Percentiles rank a stretch among this genome's conserved stretches.
Evolutionary conservation across 92 coral and sea anemone genomes (phyloP).

Genomic region (Epizoanthus illoricatus): DNA sequence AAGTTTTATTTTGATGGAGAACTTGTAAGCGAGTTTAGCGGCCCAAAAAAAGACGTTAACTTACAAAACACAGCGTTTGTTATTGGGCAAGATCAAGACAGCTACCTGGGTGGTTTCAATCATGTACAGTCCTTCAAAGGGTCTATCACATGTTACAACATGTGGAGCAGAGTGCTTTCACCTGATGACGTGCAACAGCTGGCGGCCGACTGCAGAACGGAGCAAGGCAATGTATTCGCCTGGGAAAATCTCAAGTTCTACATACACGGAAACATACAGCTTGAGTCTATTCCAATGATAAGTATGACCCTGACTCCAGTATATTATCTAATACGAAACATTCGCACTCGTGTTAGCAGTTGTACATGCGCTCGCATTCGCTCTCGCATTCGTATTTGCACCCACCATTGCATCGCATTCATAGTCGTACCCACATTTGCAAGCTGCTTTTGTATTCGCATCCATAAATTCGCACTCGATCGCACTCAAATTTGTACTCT

Average conservation of each 20-base stretch:
- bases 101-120: neutral
- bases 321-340: no score
- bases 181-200: neutral
- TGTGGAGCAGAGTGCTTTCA: conserved; percentile 23
- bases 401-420: no score
- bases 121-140: neutral
- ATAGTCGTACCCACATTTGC: no score
- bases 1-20: conserved; percentile 19
- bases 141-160: conserved; percentile 21
- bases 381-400: no score
- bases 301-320: neutral
- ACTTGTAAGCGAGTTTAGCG: neutral
- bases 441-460: no score
- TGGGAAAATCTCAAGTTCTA: conserved; percentile 9
- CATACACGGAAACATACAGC: conserved; percentile 1
- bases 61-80: neutral
- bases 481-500: no score
- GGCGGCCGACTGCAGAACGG: conserved; percentile 13
- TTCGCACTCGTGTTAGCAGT: no score
- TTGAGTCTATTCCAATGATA: neutral
- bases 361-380: no score
- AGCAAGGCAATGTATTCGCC: conserved; percentile 31
- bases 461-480: no score
- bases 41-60: fast-evolving
- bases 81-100: conserved; percentile 29